These are phyloP conservation scores for Antechinus stuartii DNA, from an alignment of 2,113 vertebrate genomes.

Conservation along the genomic window DNA sequence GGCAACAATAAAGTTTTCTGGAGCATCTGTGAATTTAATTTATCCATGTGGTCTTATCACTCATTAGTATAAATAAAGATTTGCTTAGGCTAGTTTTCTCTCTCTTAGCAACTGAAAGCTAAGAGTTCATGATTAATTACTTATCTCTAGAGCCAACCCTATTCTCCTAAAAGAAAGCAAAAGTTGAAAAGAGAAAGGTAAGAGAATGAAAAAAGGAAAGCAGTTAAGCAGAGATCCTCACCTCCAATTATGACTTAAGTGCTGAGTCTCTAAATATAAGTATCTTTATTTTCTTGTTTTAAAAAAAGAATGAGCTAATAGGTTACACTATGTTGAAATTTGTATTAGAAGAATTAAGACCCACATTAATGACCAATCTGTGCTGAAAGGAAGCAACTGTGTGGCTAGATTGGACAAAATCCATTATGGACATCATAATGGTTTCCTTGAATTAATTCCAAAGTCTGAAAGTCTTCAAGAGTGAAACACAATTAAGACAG, in stretches of 20 bases:
- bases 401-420: neutral
- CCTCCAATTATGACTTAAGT: conserved; percentile 54
- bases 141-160: neutral
- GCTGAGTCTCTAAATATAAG: conserved; percentile 45
- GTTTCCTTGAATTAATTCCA: neutral
- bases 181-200: neutral
- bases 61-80: neutral
- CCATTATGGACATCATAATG: conserved; percentile 18
- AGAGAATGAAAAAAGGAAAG: conserved; percentile 8
- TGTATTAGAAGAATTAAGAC: conserved; percentile 41
- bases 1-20: neutral
- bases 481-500: neutral
- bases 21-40: neutral
- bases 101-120: neutral
- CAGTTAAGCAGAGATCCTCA: conserved; percentile 15
- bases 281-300: conserved; percentile 72
- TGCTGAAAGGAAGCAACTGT: conserved; percentile 39
- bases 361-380: conserved; percentile 39
- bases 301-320: neutral
- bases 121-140: neutral
- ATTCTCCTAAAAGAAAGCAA: neutral
- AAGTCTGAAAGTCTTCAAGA: neutral
- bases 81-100: neutral
- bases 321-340: conserved; percentile 56
- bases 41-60: neutral